Base-by-base conservation (phyloP, 2,888 invertebrate species). In the Noctuana brunneofusca region DNA sequence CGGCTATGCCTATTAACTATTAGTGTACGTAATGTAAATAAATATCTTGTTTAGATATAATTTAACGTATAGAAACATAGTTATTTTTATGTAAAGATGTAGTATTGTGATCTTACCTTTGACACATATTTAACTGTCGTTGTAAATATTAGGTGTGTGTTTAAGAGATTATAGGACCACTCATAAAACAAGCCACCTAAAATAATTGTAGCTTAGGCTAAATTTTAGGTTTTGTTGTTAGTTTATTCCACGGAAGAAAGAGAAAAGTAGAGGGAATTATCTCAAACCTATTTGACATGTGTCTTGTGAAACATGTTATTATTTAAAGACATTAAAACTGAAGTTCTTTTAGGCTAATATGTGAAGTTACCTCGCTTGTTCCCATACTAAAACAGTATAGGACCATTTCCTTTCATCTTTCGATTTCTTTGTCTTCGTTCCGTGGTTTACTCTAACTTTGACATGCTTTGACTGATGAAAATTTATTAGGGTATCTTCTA, bases 21-120 rank as follows among this genome's bases (percentile, higher is more conserved):
- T 76, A 73, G 68, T 77, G 76, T 79, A 73, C 71, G 76, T 80
- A 77, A 68, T 89, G 88, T 89, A 87, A 73, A 79, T 83, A 83
- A 73, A 20, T 4, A 20, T 11, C 35, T 64, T 76, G 75, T 82
- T 78, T 75, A 71, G 71, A 75, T 81, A 72, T 50, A 74, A 71
- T 73, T 75, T 69, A 60, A 56, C 38, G 59, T 74, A 68, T 69
- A 68, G n/a, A 55, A 68, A 65, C 63, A 76, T 75, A 78, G 72
- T 71, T 71, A 79, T 75, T 86, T 85, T 87, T 85, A 79, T 86
- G 84, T 83, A 75, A 84, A 75, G 64, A 76, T 66, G 75, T 78
- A 72, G 80, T 69, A 76, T 76, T 78, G 77, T 81, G 77, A 79
- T 80, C 24, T 38, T 50, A 62, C n/a, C 49, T 62, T 16, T 49